Percentiles rank a stretch among this genome's conserved stretches.
Evolutionary conservation across 2,888 invertebrate genomes (phyloP).

Genomic region (Apocheima hispidaria): DNA sequence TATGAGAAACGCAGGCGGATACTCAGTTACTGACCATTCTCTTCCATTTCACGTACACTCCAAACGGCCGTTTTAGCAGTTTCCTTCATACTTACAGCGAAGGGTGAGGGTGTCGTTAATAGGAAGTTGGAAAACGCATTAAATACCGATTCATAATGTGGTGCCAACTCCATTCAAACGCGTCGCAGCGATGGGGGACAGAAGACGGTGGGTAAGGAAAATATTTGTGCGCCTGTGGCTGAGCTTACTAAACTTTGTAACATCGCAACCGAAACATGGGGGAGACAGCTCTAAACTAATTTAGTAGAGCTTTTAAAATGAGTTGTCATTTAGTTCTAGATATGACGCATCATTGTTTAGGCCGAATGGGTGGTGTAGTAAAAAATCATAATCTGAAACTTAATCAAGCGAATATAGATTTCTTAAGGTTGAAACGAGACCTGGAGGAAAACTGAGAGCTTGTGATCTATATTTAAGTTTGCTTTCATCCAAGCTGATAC

Average conservation of each 20-base stretch:
- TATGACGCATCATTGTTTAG: too few species aligned
- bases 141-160: conserved; percentile 61
- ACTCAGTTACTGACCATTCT: conserved; percentile 8
- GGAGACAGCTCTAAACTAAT: neutral
- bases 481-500: neutral
- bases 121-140: conserved; percentile 52
- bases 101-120: conserved; percentile 39
- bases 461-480: neutral
- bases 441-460: neutral
- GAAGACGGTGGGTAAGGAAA: conserved; percentile 6
- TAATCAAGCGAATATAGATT: too few species aligned
- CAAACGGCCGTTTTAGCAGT: conserved; percentile 24
- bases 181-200: conserved; percentile 24
- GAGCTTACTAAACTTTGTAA: neutral
- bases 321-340: too few species aligned
- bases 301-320: neutral
- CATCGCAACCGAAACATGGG: neutral
- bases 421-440: too few species aligned
- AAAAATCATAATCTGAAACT: too few species aligned
- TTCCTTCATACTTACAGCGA: conserved; percentile 25
- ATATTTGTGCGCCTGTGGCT: conserved; percentile 20
- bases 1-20: neutral
- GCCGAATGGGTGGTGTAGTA: too few species aligned
- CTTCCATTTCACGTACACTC: conserved; percentile 22
- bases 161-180: conserved; percentile 51